Percentiles rank a stretch among this genome's conserved stretches.
These are phyloP conservation scores for Stomatorhinus ivindoensis DNA, from an alignment of 2,113 vertebrate genomes.

Conservation along the genomic window DNA sequence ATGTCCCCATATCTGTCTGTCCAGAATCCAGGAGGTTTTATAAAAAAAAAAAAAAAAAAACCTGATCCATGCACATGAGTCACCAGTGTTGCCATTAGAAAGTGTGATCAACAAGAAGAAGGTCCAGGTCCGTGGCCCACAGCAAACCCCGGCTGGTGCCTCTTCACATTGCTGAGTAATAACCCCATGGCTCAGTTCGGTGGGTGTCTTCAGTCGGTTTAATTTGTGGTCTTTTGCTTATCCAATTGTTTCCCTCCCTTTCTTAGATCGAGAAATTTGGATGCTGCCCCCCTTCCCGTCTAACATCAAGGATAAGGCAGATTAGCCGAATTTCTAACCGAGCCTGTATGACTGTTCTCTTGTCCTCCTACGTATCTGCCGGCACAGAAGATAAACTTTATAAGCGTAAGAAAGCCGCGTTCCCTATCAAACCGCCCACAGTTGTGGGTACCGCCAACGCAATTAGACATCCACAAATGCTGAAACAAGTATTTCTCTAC, in stretches of 20 bases:
- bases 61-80: neutral
- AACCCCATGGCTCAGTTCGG: neutral
- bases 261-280: neutral
- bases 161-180: neutral
- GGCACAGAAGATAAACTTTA: conserved; percentile 4
- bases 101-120: neutral
- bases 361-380: conserved; percentile 1
- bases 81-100: neutral
- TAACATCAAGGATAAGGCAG: neutral
- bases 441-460: neutral
- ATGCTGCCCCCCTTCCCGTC: neutral
- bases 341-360: neutral
- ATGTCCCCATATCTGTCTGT: neutral
- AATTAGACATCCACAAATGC: neutral
- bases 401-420: conserved; percentile 2
- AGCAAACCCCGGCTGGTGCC: neutral
- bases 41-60: neutral
- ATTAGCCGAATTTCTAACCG: neutral
- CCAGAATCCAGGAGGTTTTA: neutral
- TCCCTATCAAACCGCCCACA: neutral
- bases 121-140: neutral
- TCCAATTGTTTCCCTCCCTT: neutral
- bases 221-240: neutral
- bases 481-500: neutral
- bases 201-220: neutral